Base-by-base conservation (phyloP, 2,797 vertebrate genomes). In the Strix occidentalis region DNA sequence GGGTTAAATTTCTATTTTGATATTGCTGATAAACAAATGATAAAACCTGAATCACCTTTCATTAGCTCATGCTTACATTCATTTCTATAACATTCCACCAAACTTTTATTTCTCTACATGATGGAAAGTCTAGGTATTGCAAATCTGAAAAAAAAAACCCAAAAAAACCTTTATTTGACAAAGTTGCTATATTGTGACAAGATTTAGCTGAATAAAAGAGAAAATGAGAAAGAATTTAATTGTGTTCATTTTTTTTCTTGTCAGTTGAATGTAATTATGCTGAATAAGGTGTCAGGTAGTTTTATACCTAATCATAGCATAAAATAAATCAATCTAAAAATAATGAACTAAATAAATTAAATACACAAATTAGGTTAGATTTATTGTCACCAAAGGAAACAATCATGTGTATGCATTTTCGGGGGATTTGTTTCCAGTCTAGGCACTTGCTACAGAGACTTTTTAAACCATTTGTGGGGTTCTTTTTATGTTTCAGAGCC, bases 321-420 rank as follows among this genome's bases (percentile, higher is more conserved):
- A 83, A 92, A 93, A 17, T 4, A 93, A 90, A 86, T 71, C 12
- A 82, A 41, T 41, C 10, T 84, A 53, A 89, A 81, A 57, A 4
- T 83, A 90, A 80, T 70, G 14, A 86, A 87, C 12, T 83, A 77
- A 70, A 88, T 43, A 53, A 84, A 93, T 95, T 84, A 71, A 86
- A 82, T 80, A 43, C 11, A 69, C 2, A 6, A 43, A 21, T 60
- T 78, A 37, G 14, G 35, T 61, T 37, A 71, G 54, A 94, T 92
- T 94, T 86, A 70, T 70, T 86, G 50, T 51, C 29, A 60, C 28
- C 26, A 66, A 84, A 95, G 64, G 68, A 89, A 80, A 16, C 7
- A 94, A 46, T 84, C 9, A n/a, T 51, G 6, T 16, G 3, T 37
- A 46, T 33, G 3, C 14, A 69, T 64, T 84, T 94, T 29, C 5